Evolutionary conservation across 2,797 vertebrate species (phyloP), one percentile per base, ranked within the genome.

Genomic region (Hirundo rustica): DNA sequence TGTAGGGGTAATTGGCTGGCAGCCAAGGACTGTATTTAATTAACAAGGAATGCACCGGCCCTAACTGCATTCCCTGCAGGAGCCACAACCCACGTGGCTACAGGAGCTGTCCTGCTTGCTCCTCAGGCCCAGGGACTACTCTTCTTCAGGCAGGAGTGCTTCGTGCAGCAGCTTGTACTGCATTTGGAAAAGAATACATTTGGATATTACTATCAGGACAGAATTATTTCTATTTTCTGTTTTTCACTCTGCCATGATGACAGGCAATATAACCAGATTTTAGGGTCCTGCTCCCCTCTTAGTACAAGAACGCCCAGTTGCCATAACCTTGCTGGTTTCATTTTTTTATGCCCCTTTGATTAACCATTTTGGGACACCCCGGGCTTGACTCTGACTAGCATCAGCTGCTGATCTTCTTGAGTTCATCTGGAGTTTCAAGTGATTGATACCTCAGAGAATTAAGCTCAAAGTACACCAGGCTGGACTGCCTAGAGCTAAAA

Each of bases 391-490:
- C 38, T 57, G 80, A 61, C 62, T 42, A 55, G 48, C 51, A 74
- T 71, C 75, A 83, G 87, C 78, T 87, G 84, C 85, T 85, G 58
- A 51, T 92, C 48, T 57, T 65, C 38, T 18, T 32, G 78, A 82
- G 61, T 80, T 95, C 75, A 85, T 61, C 68, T 68, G 72, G 76
- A 85, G 81, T 85, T 82, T 68, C 57, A 42, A 71, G 65, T 89
- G 88, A 89, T 74, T 77, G 83, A 93, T 87, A 85, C 57, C 58
- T 77, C 60, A 27, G 89, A 68, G 86, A 93, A 93, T 95, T 61
- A 83, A 87, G 68, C 90, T 89, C 75, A 74, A 64, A 85, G 54
- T 72, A 54, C 51, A 85, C 26, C 18, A 75, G 40, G 71, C 7
- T 2, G 40, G 26, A 58, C 42, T 68, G 84, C 91, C 74, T 85